Conservation (phyloP, 1,140 invertebrate genomes). For the Myzus persicae region DNA sequence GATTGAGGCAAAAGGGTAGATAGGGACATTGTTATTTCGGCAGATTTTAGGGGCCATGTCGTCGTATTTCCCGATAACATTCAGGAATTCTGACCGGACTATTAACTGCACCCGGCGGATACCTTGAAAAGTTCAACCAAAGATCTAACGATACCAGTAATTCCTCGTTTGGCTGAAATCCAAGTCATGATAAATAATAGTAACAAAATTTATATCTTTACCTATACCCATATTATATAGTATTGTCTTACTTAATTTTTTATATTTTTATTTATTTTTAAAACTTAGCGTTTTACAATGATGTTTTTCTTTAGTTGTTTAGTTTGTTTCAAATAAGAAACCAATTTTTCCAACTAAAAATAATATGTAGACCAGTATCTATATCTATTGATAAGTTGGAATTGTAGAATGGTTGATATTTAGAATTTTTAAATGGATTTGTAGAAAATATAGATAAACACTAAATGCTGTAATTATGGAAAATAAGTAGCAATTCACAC, state of each 20-base stretch:
- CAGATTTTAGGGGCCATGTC: conserved; percentile 32
- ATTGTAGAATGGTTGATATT: background rate
- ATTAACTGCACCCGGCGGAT: conserved; percentile 45
- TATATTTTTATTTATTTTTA: background rate
- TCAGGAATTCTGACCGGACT: conserved; percentile 2
- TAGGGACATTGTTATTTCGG: conserved; percentile 35
- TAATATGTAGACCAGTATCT: background rate
- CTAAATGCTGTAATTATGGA: no score
- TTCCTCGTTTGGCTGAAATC: background rate
- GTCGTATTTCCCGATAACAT: conserved; percentile 16
- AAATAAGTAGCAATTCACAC: background rate
- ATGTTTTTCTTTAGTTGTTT: background rate
- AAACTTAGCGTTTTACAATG: background rate
- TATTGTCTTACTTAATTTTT: background rate
- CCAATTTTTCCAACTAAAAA: background rate
- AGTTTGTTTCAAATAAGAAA: background rate
- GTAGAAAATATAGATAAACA: background rate
- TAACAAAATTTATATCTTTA: background rate
- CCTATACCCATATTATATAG: background rate
- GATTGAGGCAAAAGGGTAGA: background rate
- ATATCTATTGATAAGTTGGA: background rate
- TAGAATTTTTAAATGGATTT: background rate
- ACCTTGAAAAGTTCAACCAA: conserved; percentile 34
- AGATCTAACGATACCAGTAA: background rate
- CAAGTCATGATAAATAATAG: background rate